Evolutionary conservation across 2,797 vertebrate species (phyloP).

Genomic region (Prionace glauca): DNA sequence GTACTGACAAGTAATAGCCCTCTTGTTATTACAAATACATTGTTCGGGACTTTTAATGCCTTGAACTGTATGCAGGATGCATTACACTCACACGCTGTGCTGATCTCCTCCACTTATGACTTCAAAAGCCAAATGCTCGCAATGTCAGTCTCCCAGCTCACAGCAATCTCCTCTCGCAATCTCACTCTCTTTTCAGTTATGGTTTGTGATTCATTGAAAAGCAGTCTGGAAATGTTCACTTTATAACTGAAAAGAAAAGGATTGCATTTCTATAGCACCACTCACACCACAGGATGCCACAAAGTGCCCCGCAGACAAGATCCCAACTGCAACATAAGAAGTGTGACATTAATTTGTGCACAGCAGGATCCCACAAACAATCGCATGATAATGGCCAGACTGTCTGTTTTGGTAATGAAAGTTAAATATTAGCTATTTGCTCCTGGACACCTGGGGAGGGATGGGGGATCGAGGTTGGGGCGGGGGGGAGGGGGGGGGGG

Average conservation of each 20-base stretch:
- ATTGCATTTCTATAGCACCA: neutral
- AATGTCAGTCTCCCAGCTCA: neutral
- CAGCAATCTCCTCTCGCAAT: neutral
- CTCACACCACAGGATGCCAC: neutral
- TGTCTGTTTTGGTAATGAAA: neutral
- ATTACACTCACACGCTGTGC: neutral
- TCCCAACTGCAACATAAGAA: neutral
- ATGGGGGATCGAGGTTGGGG: too few species aligned
- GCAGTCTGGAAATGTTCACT: neutral
- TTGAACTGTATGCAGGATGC: slow-evolving; percentile 1
- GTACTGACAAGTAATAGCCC: slow-evolving; percentile 30
- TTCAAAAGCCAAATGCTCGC: neutral
- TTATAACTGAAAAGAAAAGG: neutral
- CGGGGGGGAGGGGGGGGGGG: too few species aligned
- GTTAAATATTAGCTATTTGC: neutral
- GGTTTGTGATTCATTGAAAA: neutral
- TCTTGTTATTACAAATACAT: slow-evolving; percentile 18
- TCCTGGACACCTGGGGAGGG: neutral
- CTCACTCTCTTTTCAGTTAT: neutral
- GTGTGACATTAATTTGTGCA: neutral
- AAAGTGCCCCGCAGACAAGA: too few species aligned
- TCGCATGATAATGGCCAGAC: neutral
- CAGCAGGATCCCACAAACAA: too few species aligned
- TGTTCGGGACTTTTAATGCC: neutral
- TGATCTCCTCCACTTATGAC: neutral